Percentiles rank a stretch among this genome's conserved stretches.
Evolutionary conservation across 2,888 invertebrate genomes (phyloP).

Genomic region (Eupelmus urozonus): DNA sequence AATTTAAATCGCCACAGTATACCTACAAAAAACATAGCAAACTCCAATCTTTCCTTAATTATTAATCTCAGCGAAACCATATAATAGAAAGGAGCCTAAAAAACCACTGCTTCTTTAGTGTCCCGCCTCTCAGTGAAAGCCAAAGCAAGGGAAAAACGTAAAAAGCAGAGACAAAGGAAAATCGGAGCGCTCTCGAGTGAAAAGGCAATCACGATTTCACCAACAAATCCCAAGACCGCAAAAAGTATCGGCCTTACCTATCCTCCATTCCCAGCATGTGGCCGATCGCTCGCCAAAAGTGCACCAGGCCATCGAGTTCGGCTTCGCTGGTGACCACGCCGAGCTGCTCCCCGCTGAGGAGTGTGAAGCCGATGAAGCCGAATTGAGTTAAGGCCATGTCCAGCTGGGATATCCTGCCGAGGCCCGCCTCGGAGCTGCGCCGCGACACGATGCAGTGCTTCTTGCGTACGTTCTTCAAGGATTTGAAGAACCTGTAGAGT

Average conservation of each 20-base stretch:
- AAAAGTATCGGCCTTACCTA: too few relatives aligned
- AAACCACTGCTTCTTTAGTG: neutral
- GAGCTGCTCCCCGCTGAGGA: conserved; percentile 82
- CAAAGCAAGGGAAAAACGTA: neutral
- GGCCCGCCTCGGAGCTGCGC: conserved; percentile 76
- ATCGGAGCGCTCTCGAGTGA: neutral
- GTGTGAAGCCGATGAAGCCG: conserved; percentile 89
- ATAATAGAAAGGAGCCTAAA: neutral
- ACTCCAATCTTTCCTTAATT: neutral
- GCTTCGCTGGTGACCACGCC: conserved; percentile 82
- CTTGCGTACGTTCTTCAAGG: conserved; percentile 82
- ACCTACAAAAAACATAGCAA: too few relatives aligned
- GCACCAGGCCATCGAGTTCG: conserved; percentile 87
- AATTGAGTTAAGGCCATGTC: conserved; percentile 93
- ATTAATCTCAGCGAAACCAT: neutral
- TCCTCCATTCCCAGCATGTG: conserved; percentile 90
- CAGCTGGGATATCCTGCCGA: conserved; percentile 85
- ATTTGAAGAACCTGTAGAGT: conserved; percentile 82
- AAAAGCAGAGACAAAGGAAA: neutral
- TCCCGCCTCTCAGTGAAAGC: neutral
- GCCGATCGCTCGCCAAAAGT: conserved; percentile 91
- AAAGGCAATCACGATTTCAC: neutral
- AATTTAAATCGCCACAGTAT: too few relatives aligned
- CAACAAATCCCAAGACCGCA: neutral
- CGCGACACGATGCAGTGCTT: conserved; percentile 84